Conservation (phyloP, 64 coral and sea anemone genomes). For the Stylophora pistillata region DNA sequence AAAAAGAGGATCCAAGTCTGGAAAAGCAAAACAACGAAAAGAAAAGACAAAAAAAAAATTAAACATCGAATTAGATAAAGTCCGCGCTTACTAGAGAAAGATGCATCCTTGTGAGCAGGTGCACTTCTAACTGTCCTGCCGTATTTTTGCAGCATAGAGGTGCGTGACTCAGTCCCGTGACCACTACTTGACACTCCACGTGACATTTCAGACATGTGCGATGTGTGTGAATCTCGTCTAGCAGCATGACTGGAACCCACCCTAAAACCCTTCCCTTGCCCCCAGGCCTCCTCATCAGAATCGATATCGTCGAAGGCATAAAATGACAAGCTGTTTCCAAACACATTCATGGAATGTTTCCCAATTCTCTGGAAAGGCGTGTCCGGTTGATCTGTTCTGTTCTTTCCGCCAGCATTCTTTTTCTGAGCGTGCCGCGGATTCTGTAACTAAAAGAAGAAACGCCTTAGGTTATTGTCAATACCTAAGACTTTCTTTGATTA, state of each 20-base stretch:
- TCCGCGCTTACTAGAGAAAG: conserved; percentile 12
- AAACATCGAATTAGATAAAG: background rate
- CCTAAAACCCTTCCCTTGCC: background rate
- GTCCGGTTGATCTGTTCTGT: conserved; percentile 17
- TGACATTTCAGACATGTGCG: conserved; percentile 5
- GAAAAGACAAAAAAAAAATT: too few species aligned
- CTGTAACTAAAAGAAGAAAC: background rate
- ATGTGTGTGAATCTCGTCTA: background rate
- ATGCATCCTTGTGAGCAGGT: background rate
- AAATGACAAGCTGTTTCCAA: conserved; percentile 25
- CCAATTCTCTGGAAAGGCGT: background rate
- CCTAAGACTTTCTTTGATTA: background rate
- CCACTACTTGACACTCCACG: background rate
- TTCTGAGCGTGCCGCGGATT: background rate
- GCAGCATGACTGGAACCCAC: conserved; percentile 11
- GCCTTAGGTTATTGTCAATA: background rate
- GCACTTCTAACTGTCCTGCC: conserved; percentile 21
- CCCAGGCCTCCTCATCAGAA: conserved; percentile 21
- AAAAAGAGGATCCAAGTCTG: too few species aligned
- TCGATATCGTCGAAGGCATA: background rate
- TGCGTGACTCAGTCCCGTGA: conserved; percentile 8
- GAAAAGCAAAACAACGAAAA: too few species aligned
- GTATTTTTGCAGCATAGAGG: conserved; percentile 13
- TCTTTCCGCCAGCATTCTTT: background rate
- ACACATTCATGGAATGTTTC: background rate